Evolutionary conservation across 2,888 invertebrate genomes (phyloP).

Genomic region (Herminia tarsipennalis): DNA sequence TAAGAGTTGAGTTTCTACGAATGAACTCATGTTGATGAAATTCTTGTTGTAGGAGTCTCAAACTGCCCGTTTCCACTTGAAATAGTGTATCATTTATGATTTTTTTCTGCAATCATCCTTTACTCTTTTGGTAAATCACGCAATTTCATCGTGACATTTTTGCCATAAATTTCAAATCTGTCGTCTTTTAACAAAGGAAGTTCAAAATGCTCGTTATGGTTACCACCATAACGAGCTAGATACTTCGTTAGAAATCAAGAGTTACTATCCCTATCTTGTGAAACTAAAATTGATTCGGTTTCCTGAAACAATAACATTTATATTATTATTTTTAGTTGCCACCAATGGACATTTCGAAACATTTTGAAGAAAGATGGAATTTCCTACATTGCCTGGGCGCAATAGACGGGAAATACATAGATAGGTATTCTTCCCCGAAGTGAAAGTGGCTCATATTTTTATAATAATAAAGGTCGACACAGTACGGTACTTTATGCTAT

Average conservation of each 20-base stretch:
- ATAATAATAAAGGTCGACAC: conserved; percentile 37
- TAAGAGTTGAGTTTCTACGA: not conserved
- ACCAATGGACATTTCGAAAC: not conserved
- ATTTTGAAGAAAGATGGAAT: not conserved
- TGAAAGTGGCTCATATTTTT: conserved; percentile 39
- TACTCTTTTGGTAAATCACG: conserved; percentile 9
- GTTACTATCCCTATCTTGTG: too few species aligned
- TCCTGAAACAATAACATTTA: not conserved
- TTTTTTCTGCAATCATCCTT: conserved; percentile 15
- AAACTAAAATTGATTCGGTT: not conserved
- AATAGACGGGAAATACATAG: not conserved
- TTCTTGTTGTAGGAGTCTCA: not conserved
- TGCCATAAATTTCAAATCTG: conserved; percentile 12
- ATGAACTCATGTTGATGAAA: not conserved
- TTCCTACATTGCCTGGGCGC: not conserved
- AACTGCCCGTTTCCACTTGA: conserved; percentile 3
- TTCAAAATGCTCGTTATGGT: conserved; percentile 15
- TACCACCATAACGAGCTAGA: not conserved
- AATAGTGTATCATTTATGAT: conserved; percentile 15
- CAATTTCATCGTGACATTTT: conserved; percentile 11
- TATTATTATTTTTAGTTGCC: too few species aligned
- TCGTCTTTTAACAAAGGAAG: conserved; percentile 6
- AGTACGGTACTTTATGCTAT: conserved; percentile 30
- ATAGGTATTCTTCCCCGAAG: not conserved
- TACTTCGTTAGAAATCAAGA: not conserved